phyloP scores from a whole-genome alignment of 2,113 vertebrate genomes.

The Rhombomys opimus region DNA sequence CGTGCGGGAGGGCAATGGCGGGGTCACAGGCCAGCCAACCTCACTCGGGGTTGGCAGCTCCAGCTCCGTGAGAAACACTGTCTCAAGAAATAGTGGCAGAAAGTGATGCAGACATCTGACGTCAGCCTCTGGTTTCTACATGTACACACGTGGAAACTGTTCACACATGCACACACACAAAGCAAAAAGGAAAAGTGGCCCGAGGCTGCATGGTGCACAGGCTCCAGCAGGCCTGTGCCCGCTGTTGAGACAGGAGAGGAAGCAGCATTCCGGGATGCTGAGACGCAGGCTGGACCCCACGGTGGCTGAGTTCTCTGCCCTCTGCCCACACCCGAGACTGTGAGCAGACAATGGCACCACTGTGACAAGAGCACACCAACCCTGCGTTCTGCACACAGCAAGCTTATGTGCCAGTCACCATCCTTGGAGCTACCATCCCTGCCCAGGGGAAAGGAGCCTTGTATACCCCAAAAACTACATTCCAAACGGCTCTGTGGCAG shows the following conservation, averaged over 20 bases:
- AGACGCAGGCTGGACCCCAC: background rate
- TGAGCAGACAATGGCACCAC: rapidly evolving
- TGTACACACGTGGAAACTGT: no score
- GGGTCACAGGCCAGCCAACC: background rate
- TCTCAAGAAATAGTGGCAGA: background rate
- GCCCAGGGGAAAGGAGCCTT: background rate
- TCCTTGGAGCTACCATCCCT: background rate
- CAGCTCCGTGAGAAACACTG: background rate
- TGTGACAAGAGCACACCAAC: rapidly evolving
- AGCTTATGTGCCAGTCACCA: background rate
- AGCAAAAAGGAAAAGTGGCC: background rate
- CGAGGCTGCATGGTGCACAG: background rate
- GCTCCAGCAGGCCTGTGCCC: background rate
- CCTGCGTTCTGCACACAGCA: background rate
- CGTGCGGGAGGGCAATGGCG: no score
- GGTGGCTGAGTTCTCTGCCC: background rate
- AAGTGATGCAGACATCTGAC: background rate
- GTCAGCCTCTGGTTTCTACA: background rate
- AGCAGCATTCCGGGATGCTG: background rate
- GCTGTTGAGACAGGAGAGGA: background rate
- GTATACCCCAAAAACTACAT: background rate
- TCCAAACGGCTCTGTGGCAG: background rate
- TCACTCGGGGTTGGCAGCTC: background rate
- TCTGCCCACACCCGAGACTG: background rate
- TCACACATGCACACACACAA: background rate